Percentiles rank a stretch among this genome's conserved stretches.
phyloP scores from a whole-genome alignment of 1,140 invertebrate genomes.

The Apis florea region DNA sequence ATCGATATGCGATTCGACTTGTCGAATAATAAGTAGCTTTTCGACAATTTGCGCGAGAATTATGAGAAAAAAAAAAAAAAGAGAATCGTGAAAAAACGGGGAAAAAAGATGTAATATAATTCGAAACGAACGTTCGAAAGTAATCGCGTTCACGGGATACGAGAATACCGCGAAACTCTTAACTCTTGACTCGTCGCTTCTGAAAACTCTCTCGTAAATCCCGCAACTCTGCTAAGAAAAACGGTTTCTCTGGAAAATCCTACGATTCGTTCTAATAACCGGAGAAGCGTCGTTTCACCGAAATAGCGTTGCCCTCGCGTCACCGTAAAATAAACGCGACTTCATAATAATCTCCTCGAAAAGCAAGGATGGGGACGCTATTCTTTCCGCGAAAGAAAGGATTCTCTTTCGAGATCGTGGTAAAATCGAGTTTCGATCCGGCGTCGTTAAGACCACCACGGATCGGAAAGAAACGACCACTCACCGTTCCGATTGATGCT shows the following conservation, averaged over 20 bases:
- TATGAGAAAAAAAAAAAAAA: too few species aligned
- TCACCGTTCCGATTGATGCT: conserved; percentile 21
- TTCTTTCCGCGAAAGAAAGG: neutral
- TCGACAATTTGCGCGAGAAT: too few species aligned
- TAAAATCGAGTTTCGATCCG: conserved; percentile 31
- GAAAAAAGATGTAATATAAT: too few species aligned
- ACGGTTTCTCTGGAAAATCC: neutral
- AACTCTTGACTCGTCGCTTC: neutral
- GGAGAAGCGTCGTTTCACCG: neutral
- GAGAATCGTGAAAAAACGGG: too few species aligned
- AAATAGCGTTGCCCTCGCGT: neutral
- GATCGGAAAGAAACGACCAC: neutral
- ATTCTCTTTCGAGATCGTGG: neutral
- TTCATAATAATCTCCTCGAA: neutral
- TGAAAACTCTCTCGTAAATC: neutral
- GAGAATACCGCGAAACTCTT: neutral
- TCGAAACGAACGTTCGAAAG: too few species aligned
- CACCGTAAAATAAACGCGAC: neutral
- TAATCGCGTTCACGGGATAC: neutral
- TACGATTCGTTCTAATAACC: neutral
- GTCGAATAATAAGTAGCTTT: too few species aligned
- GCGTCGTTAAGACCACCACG: too few species aligned
- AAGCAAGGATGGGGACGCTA: too few species aligned
- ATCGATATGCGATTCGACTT: too few species aligned
- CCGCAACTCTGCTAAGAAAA: neutral